Conservation (phyloP, 2,113 vertebrate species). For the Fulica atra region DNA sequence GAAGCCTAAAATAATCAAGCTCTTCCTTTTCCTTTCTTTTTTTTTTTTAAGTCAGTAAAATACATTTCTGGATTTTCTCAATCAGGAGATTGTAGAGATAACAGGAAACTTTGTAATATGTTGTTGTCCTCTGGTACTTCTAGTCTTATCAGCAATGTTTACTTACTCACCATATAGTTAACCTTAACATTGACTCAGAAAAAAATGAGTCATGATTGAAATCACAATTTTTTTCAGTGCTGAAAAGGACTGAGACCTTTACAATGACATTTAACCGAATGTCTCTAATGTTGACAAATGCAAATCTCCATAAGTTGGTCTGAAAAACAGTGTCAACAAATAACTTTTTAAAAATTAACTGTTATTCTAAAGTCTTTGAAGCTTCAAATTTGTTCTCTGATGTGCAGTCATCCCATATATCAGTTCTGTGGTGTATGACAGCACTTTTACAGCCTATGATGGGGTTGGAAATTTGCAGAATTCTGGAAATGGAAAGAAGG, state of each 20-base stretch:
- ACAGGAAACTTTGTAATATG: not conserved
- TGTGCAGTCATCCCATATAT: not conserved
- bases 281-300: not conserved
- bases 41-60: not conserved
- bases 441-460: not conserved
- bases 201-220: not conserved
- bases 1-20: not conserved
- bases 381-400: not conserved
- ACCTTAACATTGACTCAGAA: not conserved
- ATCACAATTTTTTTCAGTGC: not conserved
- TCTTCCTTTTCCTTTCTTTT: not conserved
- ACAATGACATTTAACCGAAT: not conserved
- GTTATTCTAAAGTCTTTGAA: not conserved
- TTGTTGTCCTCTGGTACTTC: not conserved
- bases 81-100: not conserved
- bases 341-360: not conserved
- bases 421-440: not conserved
- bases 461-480: not conserved
- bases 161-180: not conserved
- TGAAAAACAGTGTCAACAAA: not conserved
- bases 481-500: not conserved
- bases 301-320: not conserved
- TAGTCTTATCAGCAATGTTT: not conserved
- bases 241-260: not conserved
- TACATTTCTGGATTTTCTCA: not conserved